Conservation (phyloP, 1,140 invertebrate genomes). For the Battus philenor region DNA sequence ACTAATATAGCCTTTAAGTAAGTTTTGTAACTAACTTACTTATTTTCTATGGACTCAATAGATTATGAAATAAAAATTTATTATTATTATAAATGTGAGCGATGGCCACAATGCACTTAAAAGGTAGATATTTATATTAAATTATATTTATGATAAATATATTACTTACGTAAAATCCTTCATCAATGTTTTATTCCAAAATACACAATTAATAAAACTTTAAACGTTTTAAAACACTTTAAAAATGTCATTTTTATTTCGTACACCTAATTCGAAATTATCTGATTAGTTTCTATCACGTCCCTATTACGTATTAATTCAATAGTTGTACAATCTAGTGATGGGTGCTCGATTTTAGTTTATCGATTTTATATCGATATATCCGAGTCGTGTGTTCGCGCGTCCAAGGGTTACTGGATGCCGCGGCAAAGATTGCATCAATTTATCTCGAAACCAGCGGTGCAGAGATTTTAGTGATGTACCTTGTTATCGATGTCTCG, state of each 20-base stretch:
- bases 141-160: too few relatives aligned
- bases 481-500: constrained; percentile 29
- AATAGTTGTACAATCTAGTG: constrained; percentile 30
- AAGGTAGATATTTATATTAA: too few relatives aligned
- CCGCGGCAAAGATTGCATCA: constrained; percentile 32
- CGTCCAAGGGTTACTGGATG: constrained; percentile 27
- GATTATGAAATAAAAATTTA: too few relatives aligned
- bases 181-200: constrained; percentile 2
- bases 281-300: too few relatives aligned
- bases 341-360: constrained; percentile 22
- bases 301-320: too few relatives aligned
- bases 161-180: constrained; percentile 4
- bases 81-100: too few relatives aligned
- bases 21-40: too few relatives aligned
- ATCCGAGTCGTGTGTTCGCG: constrained; percentile 21
- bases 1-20: too few relatives aligned
- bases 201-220: neutral
- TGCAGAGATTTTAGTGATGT: constrained; percentile 38
- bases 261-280: too few relatives aligned
- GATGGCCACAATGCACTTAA: too few relatives aligned
- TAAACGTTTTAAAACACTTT: constrained; percentile 1
- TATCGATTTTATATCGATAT: constrained; percentile 29
- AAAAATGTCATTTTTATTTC: constrained; percentile 1
- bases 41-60: too few relatives aligned
- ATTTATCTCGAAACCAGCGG: constrained; percentile 37